These are phyloP conservation scores for Hapalemur alaotrensis DNA, from an alignment of 2,797 vertebrate species.

Conservation along the genomic window DNA sequence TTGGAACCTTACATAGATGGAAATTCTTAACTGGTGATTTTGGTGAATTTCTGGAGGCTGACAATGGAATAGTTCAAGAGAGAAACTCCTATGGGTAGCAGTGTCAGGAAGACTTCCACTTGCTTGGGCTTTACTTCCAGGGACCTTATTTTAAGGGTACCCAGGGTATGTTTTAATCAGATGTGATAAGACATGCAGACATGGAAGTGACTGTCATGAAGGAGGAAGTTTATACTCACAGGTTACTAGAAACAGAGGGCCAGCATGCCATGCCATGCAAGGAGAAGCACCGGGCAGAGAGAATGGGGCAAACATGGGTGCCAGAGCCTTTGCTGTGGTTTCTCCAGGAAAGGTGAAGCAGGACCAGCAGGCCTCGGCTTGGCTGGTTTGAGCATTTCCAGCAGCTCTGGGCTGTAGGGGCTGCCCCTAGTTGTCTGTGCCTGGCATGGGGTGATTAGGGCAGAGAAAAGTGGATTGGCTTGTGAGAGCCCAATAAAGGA, in stretches of 20 bases:
- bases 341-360: background rate
- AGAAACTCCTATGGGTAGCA: background rate
- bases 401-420: too few species aligned
- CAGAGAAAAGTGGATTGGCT: background rate
- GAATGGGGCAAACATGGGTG: too few species aligned
- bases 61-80: background rate
- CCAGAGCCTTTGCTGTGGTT: background rate
- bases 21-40: too few species aligned
- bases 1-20: too few species aligned
- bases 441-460: background rate
- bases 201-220: background rate
- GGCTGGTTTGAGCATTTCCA: background rate
- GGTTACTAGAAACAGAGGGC: background rate
- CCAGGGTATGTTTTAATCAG: background rate
- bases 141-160: background rate
- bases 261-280: fast-evolving
- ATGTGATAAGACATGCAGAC: background rate
- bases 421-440: background rate
- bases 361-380: too few species aligned
- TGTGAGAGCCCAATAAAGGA: background rate
- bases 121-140: background rate
- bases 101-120: background rate
- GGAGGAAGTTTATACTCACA: background rate
- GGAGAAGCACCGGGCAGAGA: background rate
- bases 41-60: background rate